phyloP scores from a whole-genome alignment of 92 coral and sea anemone genomes.

The Epizoanthus fatuus region DNA sequence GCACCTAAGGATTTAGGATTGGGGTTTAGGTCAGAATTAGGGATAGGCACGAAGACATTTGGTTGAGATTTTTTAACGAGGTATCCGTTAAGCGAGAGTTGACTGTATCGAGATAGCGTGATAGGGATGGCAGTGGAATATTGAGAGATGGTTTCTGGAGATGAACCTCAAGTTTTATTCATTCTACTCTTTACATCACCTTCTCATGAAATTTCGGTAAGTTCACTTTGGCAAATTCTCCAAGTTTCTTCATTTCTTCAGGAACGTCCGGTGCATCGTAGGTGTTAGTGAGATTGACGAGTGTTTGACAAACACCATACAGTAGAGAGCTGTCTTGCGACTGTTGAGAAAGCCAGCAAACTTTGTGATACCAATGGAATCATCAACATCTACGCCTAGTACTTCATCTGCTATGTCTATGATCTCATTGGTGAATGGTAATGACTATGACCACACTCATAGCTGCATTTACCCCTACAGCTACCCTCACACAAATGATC shows the following conservation, averaged over 20 bases:
- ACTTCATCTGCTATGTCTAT: too few relatives aligned
- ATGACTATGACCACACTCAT: too few relatives aligned
- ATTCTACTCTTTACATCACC: constrained; percentile 51
- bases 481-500: too few relatives aligned
- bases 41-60: too few relatives aligned
- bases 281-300: constrained; percentile 97
- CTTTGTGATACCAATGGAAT: neutral
- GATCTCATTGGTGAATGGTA: too few relatives aligned
- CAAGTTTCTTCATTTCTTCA: constrained; percentile 94
- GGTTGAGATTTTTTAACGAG: too few relatives aligned
- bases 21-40: too few relatives aligned
- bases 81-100: too few relatives aligned
- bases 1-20: too few relatives aligned
- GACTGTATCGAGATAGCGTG: too few relatives aligned
- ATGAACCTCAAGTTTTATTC: neutral
- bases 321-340: constrained; percentile 87
- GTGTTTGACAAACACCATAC: constrained; percentile 97
- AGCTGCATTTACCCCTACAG: too few relatives aligned
- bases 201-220: constrained; percentile 89
- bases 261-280: constrained; percentile 93
- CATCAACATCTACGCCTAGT: neutral
- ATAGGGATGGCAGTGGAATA: neutral
- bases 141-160: neutral
- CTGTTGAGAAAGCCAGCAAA: constrained; percentile 31
- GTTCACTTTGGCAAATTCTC: constrained; percentile 95